phyloP scores from a whole-genome alignment of 2,888 invertebrate genomes.

The Epiblema foenella region DNA sequence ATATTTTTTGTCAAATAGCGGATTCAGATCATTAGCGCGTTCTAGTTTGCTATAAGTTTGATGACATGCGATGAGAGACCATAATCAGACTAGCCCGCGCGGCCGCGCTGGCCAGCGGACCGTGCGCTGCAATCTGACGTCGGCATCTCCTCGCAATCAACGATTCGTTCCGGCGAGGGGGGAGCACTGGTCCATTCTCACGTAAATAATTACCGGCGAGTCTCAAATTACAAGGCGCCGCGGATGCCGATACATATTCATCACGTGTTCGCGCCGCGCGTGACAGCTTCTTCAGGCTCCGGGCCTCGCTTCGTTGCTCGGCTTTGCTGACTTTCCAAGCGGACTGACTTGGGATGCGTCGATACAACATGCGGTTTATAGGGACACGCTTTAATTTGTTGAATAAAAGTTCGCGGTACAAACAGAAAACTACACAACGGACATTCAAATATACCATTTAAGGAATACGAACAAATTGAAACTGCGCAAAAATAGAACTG shows the following conservation, averaged over 20 bases:
- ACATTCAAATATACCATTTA: too few species aligned
- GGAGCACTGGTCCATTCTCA: constrained; percentile 74
- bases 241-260: constrained; percentile 82
- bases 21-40: not conserved
- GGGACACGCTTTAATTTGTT: not conserved
- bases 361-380: not conserved
- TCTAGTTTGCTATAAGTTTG: constrained; percentile 1
- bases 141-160: constrained; percentile 82
- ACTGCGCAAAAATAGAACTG: too few species aligned
- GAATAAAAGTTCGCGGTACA: not conserved
- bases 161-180: constrained; percentile 76
- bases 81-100: constrained; percentile 24
- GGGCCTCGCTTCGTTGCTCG: constrained; percentile 18
- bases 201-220: constrained; percentile 84
- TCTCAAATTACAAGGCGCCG: constrained; percentile 84
- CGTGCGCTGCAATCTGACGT: constrained; percentile 74
- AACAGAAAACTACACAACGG: too few species aligned
- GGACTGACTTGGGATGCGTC: constrained; percentile 9
- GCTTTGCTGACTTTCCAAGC: not conserved
- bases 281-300: constrained; percentile 80
- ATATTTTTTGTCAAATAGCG: too few species aligned
- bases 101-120: constrained; percentile 55
- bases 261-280: constrained; percentile 81
- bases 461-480: too few species aligned
- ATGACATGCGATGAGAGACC: constrained; percentile 33